Conservation (phyloP, 2,113 vertebrate genomes). For the Hemibagrus wyckioides region DNA sequence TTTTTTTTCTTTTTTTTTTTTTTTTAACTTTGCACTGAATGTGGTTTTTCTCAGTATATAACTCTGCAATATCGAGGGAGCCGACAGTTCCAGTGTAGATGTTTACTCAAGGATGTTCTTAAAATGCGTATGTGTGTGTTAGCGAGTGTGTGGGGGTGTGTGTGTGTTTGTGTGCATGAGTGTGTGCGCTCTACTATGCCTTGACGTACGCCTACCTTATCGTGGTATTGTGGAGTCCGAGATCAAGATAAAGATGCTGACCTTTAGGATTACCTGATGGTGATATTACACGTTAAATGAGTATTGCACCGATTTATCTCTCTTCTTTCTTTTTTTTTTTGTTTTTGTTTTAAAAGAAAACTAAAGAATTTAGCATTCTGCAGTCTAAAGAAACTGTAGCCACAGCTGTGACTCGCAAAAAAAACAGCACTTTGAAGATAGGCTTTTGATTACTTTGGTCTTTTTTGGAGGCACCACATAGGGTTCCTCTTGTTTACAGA, state of each 20-base stretch:
- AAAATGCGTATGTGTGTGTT: slow-evolving; percentile 50
- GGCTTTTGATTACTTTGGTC: slow-evolving; percentile 84
- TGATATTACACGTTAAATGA: slow-evolving; percentile 79
- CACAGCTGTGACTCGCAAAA: slow-evolving; percentile 97
- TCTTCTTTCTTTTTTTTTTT: neutral
- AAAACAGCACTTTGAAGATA: slow-evolving; percentile 98
- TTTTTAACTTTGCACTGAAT: slow-evolving; percentile 96
- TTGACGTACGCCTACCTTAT: slow-evolving; percentile 92
- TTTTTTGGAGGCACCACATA: slow-evolving; percentile 81
- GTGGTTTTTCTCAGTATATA: slow-evolving; percentile 83
- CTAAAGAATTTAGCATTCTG: slow-evolving; percentile 93
- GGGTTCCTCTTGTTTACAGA: slow-evolving; percentile 99
- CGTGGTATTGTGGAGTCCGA: slow-evolving; percentile 87
- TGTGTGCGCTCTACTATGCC: slow-evolving; percentile 92
- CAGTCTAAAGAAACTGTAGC: slow-evolving; percentile 95
- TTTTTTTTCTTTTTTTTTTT: slow-evolving; percentile 76
- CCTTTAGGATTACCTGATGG: slow-evolving; percentile 81
- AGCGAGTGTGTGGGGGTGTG: slow-evolving; percentile 12
- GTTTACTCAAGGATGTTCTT: slow-evolving; percentile 97
- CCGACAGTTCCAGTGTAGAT: slow-evolving; percentile 90
- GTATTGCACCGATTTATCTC: slow-evolving; percentile 91
- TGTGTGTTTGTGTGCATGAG: neutral
- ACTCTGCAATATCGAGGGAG: slow-evolving; percentile 83
- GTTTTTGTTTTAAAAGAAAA: slow-evolving; percentile 86
- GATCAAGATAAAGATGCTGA: slow-evolving; percentile 87